These are phyloP conservation scores for Dendronephthya gigantea DNA, from an alignment of 64 coral and sea anemone genomes.

Conservation along the genomic window DNA sequence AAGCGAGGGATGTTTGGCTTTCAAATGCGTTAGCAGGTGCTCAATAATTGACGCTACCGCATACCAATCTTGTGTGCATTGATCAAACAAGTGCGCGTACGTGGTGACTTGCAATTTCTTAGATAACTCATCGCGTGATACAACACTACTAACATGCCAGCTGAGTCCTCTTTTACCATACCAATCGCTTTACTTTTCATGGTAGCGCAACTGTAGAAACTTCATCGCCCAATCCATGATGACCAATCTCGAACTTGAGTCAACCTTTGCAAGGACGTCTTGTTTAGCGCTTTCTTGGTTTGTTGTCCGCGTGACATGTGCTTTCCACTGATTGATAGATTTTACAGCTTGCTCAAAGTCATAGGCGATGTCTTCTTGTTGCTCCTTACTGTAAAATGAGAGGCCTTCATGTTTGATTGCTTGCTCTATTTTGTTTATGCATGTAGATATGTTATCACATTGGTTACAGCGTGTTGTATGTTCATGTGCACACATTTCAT, in stretches of 20 bases:
- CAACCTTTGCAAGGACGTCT: slow-evolving; percentile 5
- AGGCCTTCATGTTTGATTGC: background rate
- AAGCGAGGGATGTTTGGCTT: background rate
- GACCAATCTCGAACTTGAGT: slow-evolving; percentile 3
- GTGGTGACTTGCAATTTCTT: background rate
- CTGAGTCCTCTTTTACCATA: slow-evolving; percentile 20
- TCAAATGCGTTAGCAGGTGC: slow-evolving; percentile 13
- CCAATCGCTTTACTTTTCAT: slow-evolving; percentile 26
- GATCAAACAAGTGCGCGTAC: background rate
- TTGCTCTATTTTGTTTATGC: background rate
- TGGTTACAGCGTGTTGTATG: slow-evolving; percentile 4
- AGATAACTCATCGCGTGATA: slow-evolving; percentile 7
- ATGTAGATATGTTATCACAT: slow-evolving; percentile 17
- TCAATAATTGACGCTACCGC: slow-evolving; percentile 31
- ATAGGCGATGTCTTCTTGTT: background rate
- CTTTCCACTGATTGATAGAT: background rate
- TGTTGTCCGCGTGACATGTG: background rate
- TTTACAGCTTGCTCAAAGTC: slow-evolving; percentile 2
- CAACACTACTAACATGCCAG: slow-evolving; percentile 36
- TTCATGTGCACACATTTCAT: background rate
- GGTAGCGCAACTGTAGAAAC: slow-evolving; percentile 18
- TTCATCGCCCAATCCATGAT: slow-evolving; percentile 44
- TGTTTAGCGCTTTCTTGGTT: slow-evolving; percentile 33
- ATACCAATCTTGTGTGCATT: slow-evolving; percentile 16
- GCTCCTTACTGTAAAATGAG: background rate